Evolutionary conservation across 2,113 vertebrate genomes (phyloP), one percentile per base, ranked within the genome.

Genomic region (Alosa alosa): DNA sequence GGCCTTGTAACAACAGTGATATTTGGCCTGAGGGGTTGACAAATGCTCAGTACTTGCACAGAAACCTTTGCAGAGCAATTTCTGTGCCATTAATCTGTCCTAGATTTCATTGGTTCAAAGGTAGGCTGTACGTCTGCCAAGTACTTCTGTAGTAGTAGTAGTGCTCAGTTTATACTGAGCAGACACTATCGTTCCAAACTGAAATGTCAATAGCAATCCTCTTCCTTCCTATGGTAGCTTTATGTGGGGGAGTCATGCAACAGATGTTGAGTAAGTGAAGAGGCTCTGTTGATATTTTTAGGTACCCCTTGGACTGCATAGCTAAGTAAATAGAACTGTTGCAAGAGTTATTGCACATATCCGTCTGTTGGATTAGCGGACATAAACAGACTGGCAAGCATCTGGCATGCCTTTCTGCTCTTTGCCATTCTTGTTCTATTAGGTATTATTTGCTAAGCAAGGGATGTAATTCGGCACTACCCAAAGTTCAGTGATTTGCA

Each of bases 241-340:
- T 78, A 36, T 78, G 72, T 78, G 72, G 25, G 72, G 31, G 72
- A 39, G 64, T 36, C 25, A 72, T 25, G 64, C 64, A 72, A 78
- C 72, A 36, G 72, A 78, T 78, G 72, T 78, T 36, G 72, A 78
- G 72, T 78, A 78, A 78, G 72, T 36, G 72, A 31, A 78, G 72
- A 78, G 72, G 72, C 10, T 78, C 31, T 39, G 72, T 78, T 41
- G 72, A 39, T 78, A 78, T 78, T 78, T 78, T 41, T 78, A 78
- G 72, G 39, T 39, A 36, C 72, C 39, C 68, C 68, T 78, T 78
- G 72, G 72, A 39, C 36, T 9, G 5, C 72, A 78, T 39, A 78
- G 72, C 72, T 39, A 78, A 78, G 72, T 39, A 78, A 78, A 78
- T 78, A 78, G 72, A 78, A 78, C 72, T 78, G 72, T 78, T 78